These are phyloP conservation scores for Drosophila seguyi DNA, from an alignment of 1,140 invertebrate species.

Conservation along the genomic window DNA sequence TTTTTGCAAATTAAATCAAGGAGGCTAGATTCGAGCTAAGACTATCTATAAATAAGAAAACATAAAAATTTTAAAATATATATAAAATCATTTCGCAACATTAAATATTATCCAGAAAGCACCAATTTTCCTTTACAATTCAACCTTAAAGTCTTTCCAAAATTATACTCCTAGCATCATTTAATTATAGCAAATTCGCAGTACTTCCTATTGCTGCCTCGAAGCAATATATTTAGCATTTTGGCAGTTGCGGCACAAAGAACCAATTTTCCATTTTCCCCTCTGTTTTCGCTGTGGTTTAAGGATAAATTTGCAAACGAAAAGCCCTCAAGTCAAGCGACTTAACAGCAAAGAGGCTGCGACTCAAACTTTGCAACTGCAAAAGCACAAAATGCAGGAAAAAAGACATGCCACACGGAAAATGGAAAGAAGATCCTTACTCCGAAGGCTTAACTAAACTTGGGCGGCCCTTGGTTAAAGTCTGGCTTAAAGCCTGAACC, in stretches of 20 bases:
- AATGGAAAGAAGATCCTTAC: background rate
- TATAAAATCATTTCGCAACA: background rate
- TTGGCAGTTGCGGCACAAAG: background rate
- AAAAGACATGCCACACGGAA: background rate
- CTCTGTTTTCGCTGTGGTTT: background rate
- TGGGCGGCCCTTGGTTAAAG: background rate
- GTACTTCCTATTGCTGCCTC: no score
- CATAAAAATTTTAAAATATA: no score
- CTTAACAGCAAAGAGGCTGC: slow-evolving; percentile 6
- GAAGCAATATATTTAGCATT: background rate
- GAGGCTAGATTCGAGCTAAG: no score
- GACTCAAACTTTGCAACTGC: slow-evolving; percentile 1
- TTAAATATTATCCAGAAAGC: background rate
- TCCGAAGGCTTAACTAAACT: slow-evolving; percentile 3
- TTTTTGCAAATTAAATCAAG: no score
- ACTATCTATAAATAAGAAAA: no score
- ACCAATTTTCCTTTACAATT: background rate
- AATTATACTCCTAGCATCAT: background rate
- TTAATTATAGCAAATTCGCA: background rate
- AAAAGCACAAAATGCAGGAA: background rate
- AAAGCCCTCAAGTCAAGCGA: slow-evolving; percentile 13
- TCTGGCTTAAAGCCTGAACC: background rate
- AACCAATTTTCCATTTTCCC: background rate
- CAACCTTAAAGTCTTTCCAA: background rate
- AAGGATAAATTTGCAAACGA: slow-evolving; percentile 5